Percentiles rank a stretch among this genome's conserved stretches.
phyloP scores from a whole-genome alignment of 2,113 vertebrate genomes.

The Alouatta palliata region DNA sequence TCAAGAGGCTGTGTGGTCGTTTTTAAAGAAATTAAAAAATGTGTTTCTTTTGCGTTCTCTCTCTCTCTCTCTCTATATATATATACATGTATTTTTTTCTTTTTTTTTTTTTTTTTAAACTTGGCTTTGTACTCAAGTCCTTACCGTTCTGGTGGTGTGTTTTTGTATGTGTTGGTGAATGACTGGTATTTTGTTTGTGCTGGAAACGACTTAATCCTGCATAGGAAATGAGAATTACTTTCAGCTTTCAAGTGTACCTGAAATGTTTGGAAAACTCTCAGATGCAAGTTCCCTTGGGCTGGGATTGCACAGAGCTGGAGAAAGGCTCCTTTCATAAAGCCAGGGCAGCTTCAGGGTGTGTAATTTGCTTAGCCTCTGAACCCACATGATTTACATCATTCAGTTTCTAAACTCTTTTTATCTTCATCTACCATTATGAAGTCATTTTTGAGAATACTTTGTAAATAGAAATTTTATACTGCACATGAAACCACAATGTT shows the following conservation, averaged over 20 bases:
- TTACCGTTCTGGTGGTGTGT: constrained; percentile 48
- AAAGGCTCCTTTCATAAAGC: constrained; percentile 94
- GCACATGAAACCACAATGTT: constrained; percentile 76
- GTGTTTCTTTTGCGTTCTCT: neutral
- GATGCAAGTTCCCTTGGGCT: constrained; percentile 89
- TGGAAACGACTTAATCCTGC: constrained; percentile 89
- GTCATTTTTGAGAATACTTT: constrained; percentile 83
- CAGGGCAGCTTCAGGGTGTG: constrained; percentile 87
- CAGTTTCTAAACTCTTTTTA: constrained; percentile 83
- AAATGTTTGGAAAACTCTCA: constrained; percentile 92
- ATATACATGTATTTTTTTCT: too few species aligned
- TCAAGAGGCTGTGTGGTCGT: neutral
- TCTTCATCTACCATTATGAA: constrained; percentile 85
- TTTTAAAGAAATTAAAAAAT: neutral
- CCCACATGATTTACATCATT: constrained; percentile 89
- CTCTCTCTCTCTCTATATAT: too few species aligned
- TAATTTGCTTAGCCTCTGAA: constrained; percentile 93
- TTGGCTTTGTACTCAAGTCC: constrained; percentile 60
- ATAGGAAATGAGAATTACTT: constrained; percentile 94
- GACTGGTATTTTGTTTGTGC: constrained; percentile 84
- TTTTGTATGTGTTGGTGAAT: constrained; percentile 82
- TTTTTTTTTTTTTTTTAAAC: too few species aligned
- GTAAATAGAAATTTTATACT: constrained; percentile 82
- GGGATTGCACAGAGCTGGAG: constrained; percentile 85
- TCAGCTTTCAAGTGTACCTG: constrained; percentile 92